Evolutionary conservation across 2,797 vertebrate species (phyloP).

Genomic region (Pelobates cultripes): DNA sequence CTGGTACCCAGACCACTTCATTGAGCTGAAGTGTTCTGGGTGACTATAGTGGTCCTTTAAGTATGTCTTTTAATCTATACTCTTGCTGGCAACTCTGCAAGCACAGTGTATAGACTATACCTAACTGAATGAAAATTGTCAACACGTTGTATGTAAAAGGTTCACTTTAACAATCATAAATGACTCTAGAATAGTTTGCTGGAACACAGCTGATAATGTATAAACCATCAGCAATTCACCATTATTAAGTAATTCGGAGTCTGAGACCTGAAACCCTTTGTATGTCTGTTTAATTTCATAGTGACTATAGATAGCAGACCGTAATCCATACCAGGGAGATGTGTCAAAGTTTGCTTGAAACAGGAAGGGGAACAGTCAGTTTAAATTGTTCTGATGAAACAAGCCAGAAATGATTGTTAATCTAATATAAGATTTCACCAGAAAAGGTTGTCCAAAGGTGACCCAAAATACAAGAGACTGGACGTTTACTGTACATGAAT

Average conservation of each 20-base stretch:
- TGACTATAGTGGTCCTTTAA: too few species aligned
- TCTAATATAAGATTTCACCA: constrained; percentile 38
- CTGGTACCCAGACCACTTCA: too few species aligned
- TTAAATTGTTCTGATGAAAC: constrained; percentile 48
- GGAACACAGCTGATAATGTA: constrained; percentile 19
- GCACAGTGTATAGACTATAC: too few species aligned
- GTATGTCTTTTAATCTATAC: too few species aligned
- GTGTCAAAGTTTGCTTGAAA: constrained; percentile 43
- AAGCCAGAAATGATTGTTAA: constrained; percentile 38
- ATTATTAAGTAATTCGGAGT: background rate
- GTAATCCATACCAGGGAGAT: constrained; percentile 45
- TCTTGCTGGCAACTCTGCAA: too few species aligned
- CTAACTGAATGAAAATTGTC: too few species aligned
- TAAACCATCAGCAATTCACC: constrained; percentile 3
- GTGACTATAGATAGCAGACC: constrained; percentile 41
- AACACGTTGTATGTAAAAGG: too few species aligned
- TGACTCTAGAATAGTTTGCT: constrained; percentile 2
- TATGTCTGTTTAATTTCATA: constrained; percentile 32
- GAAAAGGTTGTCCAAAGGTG: constrained; percentile 36
- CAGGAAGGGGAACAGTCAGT: constrained; percentile 32
- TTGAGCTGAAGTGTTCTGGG: too few species aligned
- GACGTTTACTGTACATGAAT: constrained; percentile 34
- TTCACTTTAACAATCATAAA: too few species aligned
- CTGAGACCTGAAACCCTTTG: constrained; percentile 34
- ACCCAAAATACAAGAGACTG: constrained; percentile 17